Conservation (phyloP, 2,888 invertebrate species). For the Hyppa rectilinea region DNA sequence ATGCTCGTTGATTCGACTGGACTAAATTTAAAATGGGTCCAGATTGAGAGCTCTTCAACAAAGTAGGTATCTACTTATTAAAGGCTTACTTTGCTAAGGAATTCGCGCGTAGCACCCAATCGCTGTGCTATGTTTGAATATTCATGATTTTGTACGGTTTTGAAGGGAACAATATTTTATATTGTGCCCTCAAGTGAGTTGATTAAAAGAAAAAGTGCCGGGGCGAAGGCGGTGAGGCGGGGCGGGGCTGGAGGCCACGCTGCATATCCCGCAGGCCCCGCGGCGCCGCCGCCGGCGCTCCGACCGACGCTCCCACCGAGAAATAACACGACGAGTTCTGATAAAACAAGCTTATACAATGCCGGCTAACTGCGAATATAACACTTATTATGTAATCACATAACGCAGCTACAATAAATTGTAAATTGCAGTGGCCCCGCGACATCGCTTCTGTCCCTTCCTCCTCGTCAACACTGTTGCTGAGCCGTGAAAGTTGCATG, state of each 20-base stretch:
- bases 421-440: slow-evolving; percentile 28
- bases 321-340: slow-evolving; percentile 72
- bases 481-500: slow-evolving; percentile 26
- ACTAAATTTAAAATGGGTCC: slow-evolving; percentile 53
- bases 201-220: slow-evolving; percentile 76
- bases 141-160: slow-evolving; percentile 28
- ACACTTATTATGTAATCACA: slow-evolving; percentile 47
- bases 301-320: slow-evolving; percentile 66
- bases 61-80: slow-evolving; percentile 14
- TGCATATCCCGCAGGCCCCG: slow-evolving; percentile 68
- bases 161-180: slow-evolving; percentile 64
- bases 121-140: slow-evolving; percentile 29
- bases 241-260: slow-evolving; percentile 54
- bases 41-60: slow-evolving; percentile 46
- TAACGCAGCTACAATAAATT: slow-evolving; percentile 27
- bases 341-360: slow-evolving; percentile 79
- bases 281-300: slow-evolving; percentile 65
- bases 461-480: not conserved
- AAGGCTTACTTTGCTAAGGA: slow-evolving; percentile 64
- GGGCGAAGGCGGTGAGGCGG: slow-evolving; percentile 55
- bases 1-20: slow-evolving; percentile 53
- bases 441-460: slow-evolving; percentile 8
- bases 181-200: slow-evolving; percentile 75
- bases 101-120: slow-evolving; percentile 3
- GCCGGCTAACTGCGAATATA: slow-evolving; percentile 51